Conservation (phyloP, 2,888 invertebrate species). For the Amaurobius ferox region DNA sequence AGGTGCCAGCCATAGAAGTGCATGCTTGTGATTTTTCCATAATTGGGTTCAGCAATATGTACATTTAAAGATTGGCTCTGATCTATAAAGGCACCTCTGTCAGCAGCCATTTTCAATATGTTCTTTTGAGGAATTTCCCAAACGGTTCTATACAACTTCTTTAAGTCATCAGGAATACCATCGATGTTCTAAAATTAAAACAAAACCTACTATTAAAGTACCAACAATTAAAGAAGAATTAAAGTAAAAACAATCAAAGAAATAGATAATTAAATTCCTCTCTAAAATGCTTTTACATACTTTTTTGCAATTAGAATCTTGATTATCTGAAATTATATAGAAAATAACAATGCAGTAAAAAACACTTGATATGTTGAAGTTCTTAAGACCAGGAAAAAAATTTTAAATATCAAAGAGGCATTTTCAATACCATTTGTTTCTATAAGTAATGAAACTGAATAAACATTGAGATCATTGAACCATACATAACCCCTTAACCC, state of each 20-base stretch:
- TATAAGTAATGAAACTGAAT: no score
- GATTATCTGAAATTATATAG: no score
- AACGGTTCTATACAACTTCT: slow-evolving; percentile 94
- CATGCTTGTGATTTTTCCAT: slow-evolving; percentile 96
- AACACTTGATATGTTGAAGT: no score
- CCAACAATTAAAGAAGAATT: not conserved
- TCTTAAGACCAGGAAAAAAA: no score
- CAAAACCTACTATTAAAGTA: not conserved
- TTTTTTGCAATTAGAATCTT: no score
- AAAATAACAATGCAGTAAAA: no score
- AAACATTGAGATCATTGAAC: no score
- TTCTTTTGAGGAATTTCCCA: slow-evolving; percentile 98
- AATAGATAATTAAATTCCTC: no score
- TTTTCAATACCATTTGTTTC: no score
- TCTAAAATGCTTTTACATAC: no score
- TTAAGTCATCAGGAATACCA: slow-evolving; percentile 88
- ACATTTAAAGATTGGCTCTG: slow-evolving; percentile 99
- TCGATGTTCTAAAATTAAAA: slow-evolving; percentile 85
- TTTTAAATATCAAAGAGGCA: no score
- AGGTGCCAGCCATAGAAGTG: slow-evolving; percentile 98
- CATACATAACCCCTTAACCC: no score
- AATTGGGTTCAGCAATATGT: slow-evolving; percentile 95
- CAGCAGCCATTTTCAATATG: slow-evolving; percentile 97
- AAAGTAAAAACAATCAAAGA: not conserved
- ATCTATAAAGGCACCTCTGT: slow-evolving; percentile 98